These are phyloP conservation scores for Callaeas wilsoni DNA, from an alignment of 2,113 vertebrate species.

Conservation along the genomic window DNA sequence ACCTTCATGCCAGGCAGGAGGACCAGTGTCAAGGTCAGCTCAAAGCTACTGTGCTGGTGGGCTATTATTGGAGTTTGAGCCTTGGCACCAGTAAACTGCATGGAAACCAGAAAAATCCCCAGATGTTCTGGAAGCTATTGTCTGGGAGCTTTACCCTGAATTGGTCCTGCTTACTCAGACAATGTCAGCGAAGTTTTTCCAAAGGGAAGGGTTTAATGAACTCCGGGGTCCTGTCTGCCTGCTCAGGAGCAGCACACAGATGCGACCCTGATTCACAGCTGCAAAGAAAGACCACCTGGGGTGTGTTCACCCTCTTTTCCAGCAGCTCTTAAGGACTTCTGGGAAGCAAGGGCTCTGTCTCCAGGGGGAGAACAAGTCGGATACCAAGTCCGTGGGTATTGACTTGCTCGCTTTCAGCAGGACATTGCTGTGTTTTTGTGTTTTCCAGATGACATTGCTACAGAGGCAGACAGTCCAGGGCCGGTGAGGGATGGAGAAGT, in stretches of 20 bases:
- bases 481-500: neutral
- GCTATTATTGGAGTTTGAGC: neutral
- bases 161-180: neutral
- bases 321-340: neutral
- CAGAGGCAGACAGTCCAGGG: neutral
- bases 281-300: rapidly evolving
- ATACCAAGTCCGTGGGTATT: neutral
- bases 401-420: neutral
- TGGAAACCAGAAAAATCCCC: neutral
- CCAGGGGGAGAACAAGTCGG: neutral
- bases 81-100: neutral
- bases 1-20: neutral
- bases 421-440: neutral
- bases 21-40: neutral
- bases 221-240: rapidly evolving
- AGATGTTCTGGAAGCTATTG: neutral
- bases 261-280: neutral
- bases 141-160: neutral
- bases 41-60: neutral
- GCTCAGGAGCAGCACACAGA: neutral
- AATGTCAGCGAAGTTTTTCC: neutral
- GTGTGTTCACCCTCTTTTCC: neutral
- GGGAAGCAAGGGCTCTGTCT: neutral
- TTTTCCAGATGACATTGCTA: neutral
- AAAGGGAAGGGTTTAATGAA: neutral